Percentiles rank a stretch among this genome's conserved stretches.
Evolutionary conservation across 2,113 vertebrate species (phyloP).

Genomic region (Chaetorhynchus papuensis): DNA sequence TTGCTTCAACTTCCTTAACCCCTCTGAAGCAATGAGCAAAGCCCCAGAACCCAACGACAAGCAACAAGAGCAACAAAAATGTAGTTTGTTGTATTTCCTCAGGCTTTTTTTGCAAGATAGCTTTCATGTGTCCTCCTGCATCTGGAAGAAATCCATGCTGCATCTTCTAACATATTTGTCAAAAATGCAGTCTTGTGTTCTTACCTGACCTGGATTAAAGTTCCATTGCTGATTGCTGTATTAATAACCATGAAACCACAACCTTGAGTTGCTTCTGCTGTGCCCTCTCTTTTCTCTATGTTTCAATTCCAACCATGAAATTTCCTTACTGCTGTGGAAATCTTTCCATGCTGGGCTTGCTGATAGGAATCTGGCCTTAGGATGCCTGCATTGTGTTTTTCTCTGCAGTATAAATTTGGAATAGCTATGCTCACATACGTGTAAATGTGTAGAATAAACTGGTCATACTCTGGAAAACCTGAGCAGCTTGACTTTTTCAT

Average conservation of each 20-base stretch:
- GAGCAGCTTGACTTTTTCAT: background rate
- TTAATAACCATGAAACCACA: background rate
- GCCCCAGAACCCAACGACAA: background rate
- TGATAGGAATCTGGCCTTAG: background rate
- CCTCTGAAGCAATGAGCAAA: background rate
- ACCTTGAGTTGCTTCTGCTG: background rate
- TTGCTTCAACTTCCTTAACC: background rate
- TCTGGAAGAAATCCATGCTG: background rate
- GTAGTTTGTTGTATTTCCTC: background rate
- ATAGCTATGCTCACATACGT: rapidly evolving
- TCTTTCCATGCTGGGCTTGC: background rate
- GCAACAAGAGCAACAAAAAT: background rate
- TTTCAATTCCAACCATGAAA: background rate
- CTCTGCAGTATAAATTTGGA: background rate
- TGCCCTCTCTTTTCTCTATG: background rate
- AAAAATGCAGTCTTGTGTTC: background rate
- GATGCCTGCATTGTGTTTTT: background rate
- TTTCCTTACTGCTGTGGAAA: background rate
- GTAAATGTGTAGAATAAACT: background rate
- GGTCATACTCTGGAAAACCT: background rate
- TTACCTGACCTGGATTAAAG: background rate
- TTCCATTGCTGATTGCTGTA: background rate
- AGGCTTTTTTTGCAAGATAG: background rate
- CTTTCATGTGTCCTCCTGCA: background rate
- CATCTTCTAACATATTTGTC: background rate